These are phyloP conservation scores for Progne subis DNA, from an alignment of 2,113 vertebrate species.

Conservation along the genomic window DNA sequence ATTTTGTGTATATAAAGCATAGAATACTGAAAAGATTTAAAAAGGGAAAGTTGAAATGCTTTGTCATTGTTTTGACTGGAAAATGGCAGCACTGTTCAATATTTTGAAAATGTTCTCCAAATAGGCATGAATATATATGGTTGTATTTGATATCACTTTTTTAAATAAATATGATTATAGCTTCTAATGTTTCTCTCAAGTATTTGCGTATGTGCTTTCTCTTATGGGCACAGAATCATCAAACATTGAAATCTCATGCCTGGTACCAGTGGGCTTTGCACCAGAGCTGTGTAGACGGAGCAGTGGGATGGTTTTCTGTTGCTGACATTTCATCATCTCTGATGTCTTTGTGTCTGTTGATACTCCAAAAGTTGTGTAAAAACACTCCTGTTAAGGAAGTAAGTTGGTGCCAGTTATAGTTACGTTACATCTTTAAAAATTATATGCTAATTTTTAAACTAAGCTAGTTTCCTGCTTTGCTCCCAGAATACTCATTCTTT, in stretches of 20 bases:
- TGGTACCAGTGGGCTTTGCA: neutral
- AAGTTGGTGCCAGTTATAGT: neutral
- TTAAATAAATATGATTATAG: slow-evolving; percentile 72
- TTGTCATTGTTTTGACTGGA: slow-evolving; percentile 43
- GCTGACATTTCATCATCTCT: neutral
- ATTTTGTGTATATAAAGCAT: slow-evolving; percentile 53
- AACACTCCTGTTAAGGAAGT: neutral
- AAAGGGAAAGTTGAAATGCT: slow-evolving; percentile 17
- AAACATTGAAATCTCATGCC: neutral
- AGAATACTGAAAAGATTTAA: slow-evolving; percentile 17
- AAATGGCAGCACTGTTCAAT: slow-evolving; percentile 33
- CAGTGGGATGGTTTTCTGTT: neutral
- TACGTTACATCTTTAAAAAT: neutral
- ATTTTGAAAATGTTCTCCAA: slow-evolving; percentile 57
- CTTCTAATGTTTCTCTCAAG: slow-evolving; percentile 49
- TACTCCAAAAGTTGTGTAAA: neutral
- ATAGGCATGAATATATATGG: slow-evolving; percentile 56
- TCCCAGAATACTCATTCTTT: neutral
- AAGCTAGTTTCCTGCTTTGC: neutral
- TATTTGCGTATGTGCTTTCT: neutral
- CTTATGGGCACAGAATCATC: neutral
- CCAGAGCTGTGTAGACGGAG: neutral
- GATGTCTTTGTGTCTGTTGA: neutral
- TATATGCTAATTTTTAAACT: neutral
- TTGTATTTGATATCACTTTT: slow-evolving; percentile 73